A percentile compares a stretch with the other conserved stretches of the same genome.
These are phyloP conservation scores for Prorops nasuta DNA, from an alignment of 1,140 invertebrate species.

Conservation along the genomic window DNA sequence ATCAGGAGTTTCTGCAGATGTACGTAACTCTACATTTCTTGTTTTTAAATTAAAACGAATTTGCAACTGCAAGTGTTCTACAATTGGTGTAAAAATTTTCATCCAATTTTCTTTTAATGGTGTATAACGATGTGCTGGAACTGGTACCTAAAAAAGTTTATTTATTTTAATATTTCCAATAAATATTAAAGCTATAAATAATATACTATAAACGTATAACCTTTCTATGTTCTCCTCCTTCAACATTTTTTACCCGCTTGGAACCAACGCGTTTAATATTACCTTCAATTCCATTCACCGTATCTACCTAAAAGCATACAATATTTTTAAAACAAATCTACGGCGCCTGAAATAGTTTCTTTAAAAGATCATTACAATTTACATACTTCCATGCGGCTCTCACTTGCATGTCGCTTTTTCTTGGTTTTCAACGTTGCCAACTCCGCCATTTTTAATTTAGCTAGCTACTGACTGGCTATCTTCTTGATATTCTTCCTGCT, in stretches of 20 bases:
- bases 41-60: constrained; percentile 93
- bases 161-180: neutral
- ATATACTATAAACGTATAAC: constrained; percentile 23
- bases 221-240: constrained; percentile 58
- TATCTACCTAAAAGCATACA: constrained; percentile 56
- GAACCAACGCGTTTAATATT: constrained; percentile 51
- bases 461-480: too few species aligned
- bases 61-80: constrained; percentile 92
- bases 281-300: constrained; percentile 65
- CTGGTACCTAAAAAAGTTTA: constrained; percentile 60
- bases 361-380: neutral
- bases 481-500: too few species aligned
- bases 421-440: too few species aligned
- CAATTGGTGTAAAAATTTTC: constrained; percentile 94
- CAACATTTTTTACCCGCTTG: constrained; percentile 57
- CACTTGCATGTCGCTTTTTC: constrained; percentile 25
- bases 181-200: neutral
- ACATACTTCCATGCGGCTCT: constrained; percentile 38
- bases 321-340: neutral
- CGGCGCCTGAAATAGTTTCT: neutral
- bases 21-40: constrained; percentile 84
- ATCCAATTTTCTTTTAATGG: constrained; percentile 96
- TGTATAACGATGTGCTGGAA: constrained; percentile 78
- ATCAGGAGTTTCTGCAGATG: constrained; percentile 76
- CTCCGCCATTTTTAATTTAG: too few species aligned